Percentiles rank a stretch among this genome's conserved stretches.
Evolutionary conservation across 2,113 vertebrate species (phyloP).

Genomic region (Mus pahari): DNA sequence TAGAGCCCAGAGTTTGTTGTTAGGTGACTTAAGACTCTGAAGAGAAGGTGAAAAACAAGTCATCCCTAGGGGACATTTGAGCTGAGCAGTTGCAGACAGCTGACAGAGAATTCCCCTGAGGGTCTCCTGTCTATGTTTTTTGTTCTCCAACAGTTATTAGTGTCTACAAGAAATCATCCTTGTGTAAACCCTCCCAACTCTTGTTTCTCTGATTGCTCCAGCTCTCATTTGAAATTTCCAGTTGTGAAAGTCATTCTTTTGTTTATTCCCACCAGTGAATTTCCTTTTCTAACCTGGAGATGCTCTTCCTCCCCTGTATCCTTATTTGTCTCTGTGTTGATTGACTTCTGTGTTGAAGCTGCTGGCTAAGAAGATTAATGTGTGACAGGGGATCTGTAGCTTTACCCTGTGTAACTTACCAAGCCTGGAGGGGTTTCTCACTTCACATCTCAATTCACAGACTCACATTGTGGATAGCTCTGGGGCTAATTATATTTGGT

Average conservation of each 20-base stretch:
- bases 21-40: not conserved
- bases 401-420: not conserved
- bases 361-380: not conserved
- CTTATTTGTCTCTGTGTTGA: not conserved
- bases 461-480: not conserved
- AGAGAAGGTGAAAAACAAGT: constrained; percentile 10
- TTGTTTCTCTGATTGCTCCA: constrained; percentile 9
- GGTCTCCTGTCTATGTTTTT: not conserved
- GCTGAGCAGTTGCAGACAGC: not conserved
- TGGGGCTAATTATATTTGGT: too few relatives aligned
- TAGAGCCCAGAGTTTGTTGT: not conserved
- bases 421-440: not conserved
- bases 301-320: not conserved
- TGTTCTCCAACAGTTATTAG: not conserved
- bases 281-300: not conserved
- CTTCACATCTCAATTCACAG: not conserved
- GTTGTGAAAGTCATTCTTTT: not conserved
- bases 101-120: not conserved
- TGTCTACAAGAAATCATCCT: not conserved
- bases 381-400: not conserved
- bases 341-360: not conserved
- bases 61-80: not conserved
- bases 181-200: not conserved
- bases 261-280: not conserved
- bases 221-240: constrained; percentile 22